phyloP scores from a whole-genome alignment of 1,140 invertebrate genomes.

The Cataglyphis hispanica region DNA sequence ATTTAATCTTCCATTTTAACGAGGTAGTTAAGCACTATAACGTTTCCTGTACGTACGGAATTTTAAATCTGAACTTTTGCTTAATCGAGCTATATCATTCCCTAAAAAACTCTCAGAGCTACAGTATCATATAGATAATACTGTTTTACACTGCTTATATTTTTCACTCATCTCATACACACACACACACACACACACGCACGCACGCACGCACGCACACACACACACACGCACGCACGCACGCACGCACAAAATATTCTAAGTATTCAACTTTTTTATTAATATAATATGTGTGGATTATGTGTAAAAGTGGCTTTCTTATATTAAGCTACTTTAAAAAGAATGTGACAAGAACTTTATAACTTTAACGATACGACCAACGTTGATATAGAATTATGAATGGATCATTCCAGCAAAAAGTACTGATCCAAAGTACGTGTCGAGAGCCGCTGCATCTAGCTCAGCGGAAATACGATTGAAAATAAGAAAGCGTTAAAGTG shows the following conservation, averaged over 20 bases:
- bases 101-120: background rate
- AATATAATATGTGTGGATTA: background rate
- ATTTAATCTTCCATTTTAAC: constrained; percentile 60
- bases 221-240: no score
- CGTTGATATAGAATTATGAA: constrained; percentile 35
- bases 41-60: constrained; percentile 27
- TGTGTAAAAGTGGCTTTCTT: constrained; percentile 25
- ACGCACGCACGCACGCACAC: no score
- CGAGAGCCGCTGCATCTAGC: constrained; percentile 53
- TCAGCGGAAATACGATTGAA: constrained; percentile 74
- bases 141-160: background rate
- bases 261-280: background rate
- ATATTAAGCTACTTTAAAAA: background rate
- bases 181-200: no score
- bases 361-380: background rate
- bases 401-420: constrained; percentile 61
- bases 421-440: constrained; percentile 62
- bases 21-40: constrained; percentile 52
- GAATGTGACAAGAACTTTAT: constrained; percentile 40
- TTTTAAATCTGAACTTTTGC: constrained; percentile 39
- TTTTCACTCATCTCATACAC: background rate
- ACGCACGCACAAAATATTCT: no score
- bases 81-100: constrained; percentile 46
- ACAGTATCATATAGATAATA: background rate
- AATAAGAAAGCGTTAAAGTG: constrained; percentile 69